phyloP scores from a whole-genome alignment of 1,140 invertebrate species.

The Drosophila pruinosa region DNA sequence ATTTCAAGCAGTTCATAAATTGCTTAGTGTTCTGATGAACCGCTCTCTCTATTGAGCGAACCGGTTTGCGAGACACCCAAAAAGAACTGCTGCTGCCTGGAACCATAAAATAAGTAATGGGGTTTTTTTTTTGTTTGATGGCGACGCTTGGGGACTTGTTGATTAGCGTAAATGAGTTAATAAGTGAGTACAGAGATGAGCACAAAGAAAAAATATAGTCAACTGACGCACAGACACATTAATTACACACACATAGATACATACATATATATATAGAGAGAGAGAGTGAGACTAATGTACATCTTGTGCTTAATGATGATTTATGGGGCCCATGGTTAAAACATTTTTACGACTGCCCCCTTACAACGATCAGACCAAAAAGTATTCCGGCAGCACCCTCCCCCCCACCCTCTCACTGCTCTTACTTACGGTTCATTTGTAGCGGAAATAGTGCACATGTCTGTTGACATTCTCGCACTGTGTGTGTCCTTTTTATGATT shows the following conservation, averaged over 20 bases:
- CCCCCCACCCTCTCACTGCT: neutral
- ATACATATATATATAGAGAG: neutral
- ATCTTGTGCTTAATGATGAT: slow-evolving; percentile 76
- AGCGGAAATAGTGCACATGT: slow-evolving; percentile 59
- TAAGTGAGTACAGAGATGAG: slow-evolving; percentile 43
- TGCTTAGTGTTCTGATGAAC: no score
- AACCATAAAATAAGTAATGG: neutral
- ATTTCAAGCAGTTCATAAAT: no score
- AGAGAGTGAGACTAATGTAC: slow-evolving; percentile 15
- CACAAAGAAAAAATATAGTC: slow-evolving; percentile 23
- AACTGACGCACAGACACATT: slow-evolving; percentile 53
- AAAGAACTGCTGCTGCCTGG: no score
- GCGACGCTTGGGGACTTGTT: slow-evolving; percentile 43
- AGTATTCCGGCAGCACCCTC: slow-evolving; percentile 11
- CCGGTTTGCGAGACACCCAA: no score
- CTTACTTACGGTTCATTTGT: slow-evolving; percentile 28
- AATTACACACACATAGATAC: slow-evolving; percentile 50
- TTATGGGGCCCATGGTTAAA: slow-evolving; percentile 66
- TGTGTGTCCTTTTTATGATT: slow-evolving; percentile 53
- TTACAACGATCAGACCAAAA: slow-evolving; percentile 50
- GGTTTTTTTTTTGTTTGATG: neutral
- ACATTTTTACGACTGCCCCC: slow-evolving; percentile 68
- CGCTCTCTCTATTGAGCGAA: no score
- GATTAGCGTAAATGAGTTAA: slow-evolving; percentile 70
- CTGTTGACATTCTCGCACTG: slow-evolving; percentile 31